Evolutionary conservation across 2,888 invertebrate species (phyloP).

Genomic region (Diogma glabrata): DNA sequence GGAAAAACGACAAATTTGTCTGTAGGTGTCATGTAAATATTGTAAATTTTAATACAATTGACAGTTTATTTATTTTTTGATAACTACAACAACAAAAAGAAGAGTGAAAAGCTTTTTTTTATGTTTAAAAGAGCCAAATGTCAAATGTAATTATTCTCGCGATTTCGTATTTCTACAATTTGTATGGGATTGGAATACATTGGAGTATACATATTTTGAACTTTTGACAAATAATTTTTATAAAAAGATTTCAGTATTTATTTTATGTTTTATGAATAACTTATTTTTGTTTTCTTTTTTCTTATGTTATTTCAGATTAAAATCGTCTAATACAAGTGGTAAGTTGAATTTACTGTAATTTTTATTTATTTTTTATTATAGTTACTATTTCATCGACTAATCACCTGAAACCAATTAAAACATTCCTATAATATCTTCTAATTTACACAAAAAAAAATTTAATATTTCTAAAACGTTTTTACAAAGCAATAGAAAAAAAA

Average conservation of each 20-base stretch:
- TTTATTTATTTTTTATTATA: not conserved
- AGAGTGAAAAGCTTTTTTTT: not conserved
- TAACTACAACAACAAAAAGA: not conserved
- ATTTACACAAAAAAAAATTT: too few species aligned
- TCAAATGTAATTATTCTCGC: constrained; percentile 6
- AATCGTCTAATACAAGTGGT: constrained; percentile 38
- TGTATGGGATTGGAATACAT: not conserved
- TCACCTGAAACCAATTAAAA: not conserved
- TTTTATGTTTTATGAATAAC: too few species aligned
- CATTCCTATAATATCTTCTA: too few species aligned
- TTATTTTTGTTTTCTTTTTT: constrained; percentile 9
- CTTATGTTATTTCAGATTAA: constrained; percentile 33
- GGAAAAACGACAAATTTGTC: constrained; percentile 7
- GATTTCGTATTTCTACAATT: not conserved
- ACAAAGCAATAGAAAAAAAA: too few species aligned
- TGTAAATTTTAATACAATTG: constrained; percentile 4
- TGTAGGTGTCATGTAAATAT: constrained; percentile 11
- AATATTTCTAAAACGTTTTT: too few species aligned
- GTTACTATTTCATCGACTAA: not conserved
- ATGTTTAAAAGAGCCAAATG: not conserved
- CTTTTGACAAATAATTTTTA: constrained; percentile 5
- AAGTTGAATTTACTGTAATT: constrained; percentile 22
- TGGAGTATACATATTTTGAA: not conserved
- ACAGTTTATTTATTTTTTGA: not conserved
- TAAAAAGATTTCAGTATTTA: not conserved